phyloP scores from a whole-genome alignment of 2,888 invertebrate species.

The Malacosoma neustria region DNA sequence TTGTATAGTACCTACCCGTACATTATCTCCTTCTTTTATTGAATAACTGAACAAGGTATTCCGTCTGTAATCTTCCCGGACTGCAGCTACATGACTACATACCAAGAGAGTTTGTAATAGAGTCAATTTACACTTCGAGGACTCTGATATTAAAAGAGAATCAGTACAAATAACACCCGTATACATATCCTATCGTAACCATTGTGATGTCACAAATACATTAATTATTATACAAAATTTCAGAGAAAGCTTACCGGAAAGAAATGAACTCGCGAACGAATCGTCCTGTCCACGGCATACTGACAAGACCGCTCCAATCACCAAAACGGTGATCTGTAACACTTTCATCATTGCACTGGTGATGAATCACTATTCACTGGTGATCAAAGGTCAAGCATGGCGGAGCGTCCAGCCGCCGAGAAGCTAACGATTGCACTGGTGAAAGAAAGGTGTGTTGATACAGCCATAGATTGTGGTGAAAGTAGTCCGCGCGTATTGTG shows the following conservation, averaged over 20 bases:
- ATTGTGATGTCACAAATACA: slow-evolving; percentile 3
- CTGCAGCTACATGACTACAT: too few relatives aligned
- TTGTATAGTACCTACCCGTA: too few relatives aligned
- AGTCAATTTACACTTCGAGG: too few relatives aligned
- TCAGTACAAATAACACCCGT: not conserved
- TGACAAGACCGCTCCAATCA: slow-evolving; percentile 26
- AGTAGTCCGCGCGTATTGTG: not conserved
- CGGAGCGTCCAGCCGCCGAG: slow-evolving; percentile 42
- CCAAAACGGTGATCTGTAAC: slow-evolving; percentile 35
- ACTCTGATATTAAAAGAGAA: too few relatives aligned
- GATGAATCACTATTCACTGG: not conserved
- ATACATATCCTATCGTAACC: not conserved
- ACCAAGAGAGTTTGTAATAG: too few relatives aligned
- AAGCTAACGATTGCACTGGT: slow-evolving; percentile 37
- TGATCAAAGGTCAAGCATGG: slow-evolving; percentile 24
- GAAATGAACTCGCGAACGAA: slow-evolving; percentile 86
- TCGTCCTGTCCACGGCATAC: slow-evolving; percentile 76
- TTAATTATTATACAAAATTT: slow-evolving; percentile 9
- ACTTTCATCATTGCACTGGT: slow-evolving; percentile 20
- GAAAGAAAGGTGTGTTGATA: slow-evolving; percentile 32
- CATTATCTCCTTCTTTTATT: too few relatives aligned
- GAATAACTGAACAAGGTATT: too few relatives aligned
- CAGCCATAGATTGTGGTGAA: slow-evolving; percentile 6
- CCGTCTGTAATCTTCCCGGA: too few relatives aligned
- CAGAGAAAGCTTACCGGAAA: slow-evolving; percentile 78